Percentiles rank a stretch among this genome's conserved stretches.
These are phyloP conservation scores for Cerastis rubricosa DNA, from an alignment of 2,888 invertebrate species.

Conservation along the genomic window DNA sequence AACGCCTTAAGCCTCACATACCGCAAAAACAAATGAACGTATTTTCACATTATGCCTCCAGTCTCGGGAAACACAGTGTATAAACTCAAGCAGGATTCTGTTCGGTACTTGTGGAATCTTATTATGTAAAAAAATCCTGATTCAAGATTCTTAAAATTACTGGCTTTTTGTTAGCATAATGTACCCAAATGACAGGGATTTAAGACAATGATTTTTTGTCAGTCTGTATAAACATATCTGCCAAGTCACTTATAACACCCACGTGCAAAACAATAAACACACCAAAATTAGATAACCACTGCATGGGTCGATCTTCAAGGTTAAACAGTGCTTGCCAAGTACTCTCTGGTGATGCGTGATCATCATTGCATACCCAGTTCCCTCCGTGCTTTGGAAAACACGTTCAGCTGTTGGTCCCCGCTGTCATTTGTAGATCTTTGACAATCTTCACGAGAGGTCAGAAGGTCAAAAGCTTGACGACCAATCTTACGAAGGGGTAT, in stretches of 20 bases:
- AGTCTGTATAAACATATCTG: neutral
- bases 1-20: slow-evolving; percentile 42
- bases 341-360: neutral
- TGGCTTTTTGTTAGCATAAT: slow-evolving; percentile 20
- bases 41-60: slow-evolving; percentile 55
- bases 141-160: slow-evolving; percentile 27
- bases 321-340: neutral
- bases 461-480: too few relatives aligned
- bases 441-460: too few relatives aligned
- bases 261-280: neutral
- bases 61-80: slow-evolving; percentile 13
- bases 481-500: too few relatives aligned
- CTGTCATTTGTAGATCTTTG: too few relatives aligned
- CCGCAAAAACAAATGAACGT: slow-evolving; percentile 52
- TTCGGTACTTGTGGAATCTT: slow-evolving; percentile 16
- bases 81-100: slow-evolving; percentile 20
- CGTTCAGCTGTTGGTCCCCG: too few relatives aligned
- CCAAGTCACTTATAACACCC: neutral
- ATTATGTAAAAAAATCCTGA: slow-evolving; percentile 30
- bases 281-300: neutral
- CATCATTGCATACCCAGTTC: neutral
- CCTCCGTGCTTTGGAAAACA: neutral
- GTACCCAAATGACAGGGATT: slow-evolving; percentile 9
- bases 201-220: neutral
- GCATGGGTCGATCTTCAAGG: neutral